These are phyloP conservation scores for Gavialis gangeticus DNA, from an alignment of 2,113 vertebrate species.

Conservation along the genomic window DNA sequence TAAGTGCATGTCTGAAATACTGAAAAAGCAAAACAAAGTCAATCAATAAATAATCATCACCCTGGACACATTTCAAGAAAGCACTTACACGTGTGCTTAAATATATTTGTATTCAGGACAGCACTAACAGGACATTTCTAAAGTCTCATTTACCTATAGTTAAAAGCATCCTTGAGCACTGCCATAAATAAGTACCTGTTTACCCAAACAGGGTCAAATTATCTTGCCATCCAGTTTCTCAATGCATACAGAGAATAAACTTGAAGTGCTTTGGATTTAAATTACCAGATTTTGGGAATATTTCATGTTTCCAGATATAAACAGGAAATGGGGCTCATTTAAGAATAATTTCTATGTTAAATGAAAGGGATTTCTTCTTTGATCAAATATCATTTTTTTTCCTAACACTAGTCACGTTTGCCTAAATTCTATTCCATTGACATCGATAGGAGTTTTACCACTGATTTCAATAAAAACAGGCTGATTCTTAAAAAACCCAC, in stretches of 20 bases:
- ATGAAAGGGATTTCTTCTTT: background rate
- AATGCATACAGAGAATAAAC: background rate
- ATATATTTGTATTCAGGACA: background rate
- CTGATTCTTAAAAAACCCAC: background rate
- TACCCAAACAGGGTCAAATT: background rate
- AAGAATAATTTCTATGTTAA: conserved; percentile 23
- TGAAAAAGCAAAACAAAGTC: background rate
- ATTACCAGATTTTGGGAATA: conserved; percentile 16
- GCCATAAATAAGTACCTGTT: background rate
- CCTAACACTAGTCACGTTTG: no score
- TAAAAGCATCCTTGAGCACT: background rate
- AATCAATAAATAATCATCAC: background rate
- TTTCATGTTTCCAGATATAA: conserved; percentile 34
- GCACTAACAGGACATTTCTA: background rate
- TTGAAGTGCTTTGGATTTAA: conserved; percentile 36
- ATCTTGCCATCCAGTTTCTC: background rate
- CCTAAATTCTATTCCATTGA: background rate
- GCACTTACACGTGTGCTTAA: conserved; percentile 22
- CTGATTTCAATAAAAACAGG: background rate
- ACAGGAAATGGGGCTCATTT: conserved; percentile 7
- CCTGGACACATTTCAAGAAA: background rate
- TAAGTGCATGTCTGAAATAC: background rate
- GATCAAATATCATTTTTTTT: background rate
- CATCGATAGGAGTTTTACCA: background rate
- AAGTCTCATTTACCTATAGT: background rate